Base-by-base conservation (phyloP, 2,113 vertebrate species). In the Hiodon alosoides region DNA sequence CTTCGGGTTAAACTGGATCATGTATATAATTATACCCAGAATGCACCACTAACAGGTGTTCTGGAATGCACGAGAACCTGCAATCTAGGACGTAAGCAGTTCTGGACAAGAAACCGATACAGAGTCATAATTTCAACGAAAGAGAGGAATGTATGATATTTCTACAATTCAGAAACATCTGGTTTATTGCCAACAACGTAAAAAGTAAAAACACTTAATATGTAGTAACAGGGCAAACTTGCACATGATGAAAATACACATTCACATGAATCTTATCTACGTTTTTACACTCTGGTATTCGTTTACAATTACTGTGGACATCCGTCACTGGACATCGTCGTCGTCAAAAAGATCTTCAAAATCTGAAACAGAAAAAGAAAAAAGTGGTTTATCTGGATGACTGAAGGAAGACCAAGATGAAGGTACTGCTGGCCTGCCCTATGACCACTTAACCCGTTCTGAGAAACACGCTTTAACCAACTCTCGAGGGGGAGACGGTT, bases 301-400 rank as follows among this genome's bases (percentile, higher is more conserved):
- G 31, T 31, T 31, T 31, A 31, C 1, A 31, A 31, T 31, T 31
- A 31, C 31, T 0, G 31, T 31, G 31, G 31, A 31, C 59, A 16
- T 79, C 71, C 65, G 76, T 94, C 90, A 95, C 87, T 94, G 93
- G 82, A 95, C 91, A 87, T 95, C 94, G 11, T 95, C 93, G 0
- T 95, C 94, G 80, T 96, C 94, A 79, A 94, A 95, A 58, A 95
- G 90, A 84, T 95, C 94, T 90, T 95, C 94, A 84, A 95, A 95
- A 85, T 94, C 94, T 96, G 85, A 14, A 31, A 55, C 11, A 6
- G 52, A 71, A 50, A 58, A 66, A 71, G 67, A 58, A 10, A 31
- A 31, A 31, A 31, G 31, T 31, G 0, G 31, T 31, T 31, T 31
- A 31, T 31, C 31, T 31, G 31, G 0, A 31, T 31, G 31, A 31